Evolutionary conservation across 2,888 invertebrate species (phyloP).

Genomic region (Pseudoips prasinana): DNA sequence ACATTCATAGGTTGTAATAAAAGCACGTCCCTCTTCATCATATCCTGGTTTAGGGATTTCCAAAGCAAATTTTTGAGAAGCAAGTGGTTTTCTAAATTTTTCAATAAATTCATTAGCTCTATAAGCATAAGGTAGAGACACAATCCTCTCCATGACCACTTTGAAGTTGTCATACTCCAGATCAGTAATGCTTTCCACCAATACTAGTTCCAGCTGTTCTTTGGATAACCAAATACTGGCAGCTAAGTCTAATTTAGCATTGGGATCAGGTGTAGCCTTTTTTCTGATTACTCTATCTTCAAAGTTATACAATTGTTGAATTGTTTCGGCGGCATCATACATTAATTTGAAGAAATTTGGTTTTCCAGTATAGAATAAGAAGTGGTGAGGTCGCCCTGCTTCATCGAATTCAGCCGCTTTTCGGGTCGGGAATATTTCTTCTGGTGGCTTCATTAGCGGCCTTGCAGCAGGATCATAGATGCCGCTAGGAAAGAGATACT

Average conservation of each 20-base stretch:
- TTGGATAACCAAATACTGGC: slow-evolving; percentile 84
- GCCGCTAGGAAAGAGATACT: slow-evolving; percentile 98
- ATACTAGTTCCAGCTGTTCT: slow-evolving; percentile 82
- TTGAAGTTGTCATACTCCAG: slow-evolving; percentile 88
- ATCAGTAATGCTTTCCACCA: slow-evolving; percentile 86
- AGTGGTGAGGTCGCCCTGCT: slow-evolving; percentile 94
- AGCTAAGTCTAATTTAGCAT: slow-evolving; percentile 71
- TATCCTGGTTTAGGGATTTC: slow-evolving; percentile 86
- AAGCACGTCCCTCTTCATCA: slow-evolving; percentile 87
- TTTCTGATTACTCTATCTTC: slow-evolving; percentile 87
- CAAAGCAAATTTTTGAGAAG: slow-evolving; percentile 79
- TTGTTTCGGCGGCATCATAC: slow-evolving; percentile 88
- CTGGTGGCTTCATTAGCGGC: slow-evolving; percentile 95
- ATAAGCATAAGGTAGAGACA: slow-evolving; percentile 87
- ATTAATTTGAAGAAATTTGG: slow-evolving; percentile 92
- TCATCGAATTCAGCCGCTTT: slow-evolving; percentile 96
- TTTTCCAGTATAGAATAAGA: slow-evolving; percentile 94
- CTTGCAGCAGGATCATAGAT: slow-evolving; percentile 92
- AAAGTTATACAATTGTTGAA: slow-evolving; percentile 84
- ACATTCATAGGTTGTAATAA: slow-evolving; percentile 87
- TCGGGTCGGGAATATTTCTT: slow-evolving; percentile 90
- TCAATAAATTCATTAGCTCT: slow-evolving; percentile 87
- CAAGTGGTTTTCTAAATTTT: slow-evolving; percentile 84
- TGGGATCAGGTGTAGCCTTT: slow-evolving; percentile 83
- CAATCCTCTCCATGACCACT: slow-evolving; percentile 86